Evolutionary conservation across 2,888 invertebrate genomes (phyloP), one percentile per base, ranked within the genome.

Genomic region (Cyrtodaria siliqua): DNA sequence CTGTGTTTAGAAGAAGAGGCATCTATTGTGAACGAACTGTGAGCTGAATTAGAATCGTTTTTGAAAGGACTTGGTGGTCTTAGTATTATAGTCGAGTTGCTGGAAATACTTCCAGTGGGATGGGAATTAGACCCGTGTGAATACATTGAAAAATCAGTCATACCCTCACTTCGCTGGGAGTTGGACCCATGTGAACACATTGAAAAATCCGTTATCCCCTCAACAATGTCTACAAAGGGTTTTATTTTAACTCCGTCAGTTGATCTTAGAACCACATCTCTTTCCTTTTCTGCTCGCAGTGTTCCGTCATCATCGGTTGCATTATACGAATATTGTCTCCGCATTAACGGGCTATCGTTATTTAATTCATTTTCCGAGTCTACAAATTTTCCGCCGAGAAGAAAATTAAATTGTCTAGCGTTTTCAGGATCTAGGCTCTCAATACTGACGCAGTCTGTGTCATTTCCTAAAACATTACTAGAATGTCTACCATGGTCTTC

Each of bases 61-160:
- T 47, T 53, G 24, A 70, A 75, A 12, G 75, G 69, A 70, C 75
- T 69, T 23, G 78, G 69, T 14, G 77, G 71, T 33, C 66, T 55
- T 18, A 76, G 27, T n/a, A 69, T 64, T 44, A 61, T 12, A 18
- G 44, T 44, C 9, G 44, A 44, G 6, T 9, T 16, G 6, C n/a
- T 44, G 6, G 44, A 9, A 9, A 20, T 16, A 18, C 20, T 44
- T 16, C 6, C n/a, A 16, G 9, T 44, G n/a, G 44, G 44, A n/a
- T n/a, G n/a, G n/a, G n/a, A n/a, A n/a, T n/a, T n/a, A n/a, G n/a
- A n/a, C n/a, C n/a, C n/a, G n/a, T n/a, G n/a, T n/a, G n/a, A n/a
- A n/a, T 44, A 18, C 6, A 76, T 20, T 24, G 69, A 70, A 29
- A 70, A 70, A 52, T 76, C 75, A 14, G 70, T 76, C 2, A 70